A percentile compares a stretch with the other conserved stretches of the same genome.
phyloP scores from a whole-genome alignment of 2,888 invertebrate species.

The Trichopria drosophilae region DNA sequence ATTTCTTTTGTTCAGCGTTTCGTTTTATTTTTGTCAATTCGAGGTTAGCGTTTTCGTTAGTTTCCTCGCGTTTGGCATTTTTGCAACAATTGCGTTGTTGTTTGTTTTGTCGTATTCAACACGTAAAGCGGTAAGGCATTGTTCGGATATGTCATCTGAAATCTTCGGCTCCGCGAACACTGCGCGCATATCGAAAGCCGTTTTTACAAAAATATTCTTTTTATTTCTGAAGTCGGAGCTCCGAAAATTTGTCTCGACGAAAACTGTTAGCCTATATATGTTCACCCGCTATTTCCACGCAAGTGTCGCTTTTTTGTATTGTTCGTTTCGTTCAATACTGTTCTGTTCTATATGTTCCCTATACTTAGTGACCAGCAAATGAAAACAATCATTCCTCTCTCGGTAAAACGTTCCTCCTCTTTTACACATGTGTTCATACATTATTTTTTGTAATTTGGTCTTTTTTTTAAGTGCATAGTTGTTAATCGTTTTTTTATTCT shows the following conservation, averaged over 20 bases:
- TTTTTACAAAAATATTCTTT: conserved; percentile 53
- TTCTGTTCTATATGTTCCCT: too few species aligned
- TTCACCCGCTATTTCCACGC: conserved; percentile 3
- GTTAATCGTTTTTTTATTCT: conserved; percentile 18
- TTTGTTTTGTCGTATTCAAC: conserved; percentile 42
- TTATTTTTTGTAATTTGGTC: conserved; percentile 20
- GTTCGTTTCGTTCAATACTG: conserved; percentile 6
- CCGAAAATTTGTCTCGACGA: conserved; percentile 35
- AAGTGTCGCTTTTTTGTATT: conserved; percentile 3
- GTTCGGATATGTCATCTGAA: conserved; percentile 57
- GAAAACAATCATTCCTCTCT: too few species aligned
- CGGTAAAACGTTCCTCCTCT: too few species aligned
- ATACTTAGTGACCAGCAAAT: too few species aligned
- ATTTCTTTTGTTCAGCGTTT: too few species aligned
- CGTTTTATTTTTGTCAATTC: too few species aligned
- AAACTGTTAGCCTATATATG: conserved; percentile 29
- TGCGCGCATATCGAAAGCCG: conserved; percentile 51
- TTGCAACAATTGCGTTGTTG: conserved; percentile 10
- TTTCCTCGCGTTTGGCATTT: too few species aligned
- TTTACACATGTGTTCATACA: too few species aligned
- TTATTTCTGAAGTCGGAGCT: conserved; percentile 37
- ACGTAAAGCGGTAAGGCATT: conserved; percentile 58
- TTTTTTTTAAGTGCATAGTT: conserved; percentile 13
- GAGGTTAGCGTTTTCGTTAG: too few species aligned
- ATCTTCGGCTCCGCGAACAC: conserved; percentile 50